Evolutionary conservation across 2,888 invertebrate species (phyloP).

Genomic region (Tupiocoris notatus): DNA sequence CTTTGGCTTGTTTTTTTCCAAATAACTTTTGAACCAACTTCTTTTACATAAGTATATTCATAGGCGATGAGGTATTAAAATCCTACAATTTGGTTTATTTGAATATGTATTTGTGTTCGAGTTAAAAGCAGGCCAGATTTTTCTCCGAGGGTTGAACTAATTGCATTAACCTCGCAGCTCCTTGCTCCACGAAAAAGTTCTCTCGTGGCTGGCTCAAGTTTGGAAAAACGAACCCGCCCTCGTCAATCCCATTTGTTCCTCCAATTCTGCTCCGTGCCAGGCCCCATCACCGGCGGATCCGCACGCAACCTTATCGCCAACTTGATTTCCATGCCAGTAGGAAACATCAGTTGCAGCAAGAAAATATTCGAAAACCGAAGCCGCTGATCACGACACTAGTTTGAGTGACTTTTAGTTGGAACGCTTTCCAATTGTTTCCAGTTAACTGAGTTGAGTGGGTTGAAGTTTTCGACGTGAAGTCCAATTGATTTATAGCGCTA

Average conservation of each 20-base stretch:
- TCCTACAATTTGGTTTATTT: too few relatives aligned
- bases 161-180: background rate
- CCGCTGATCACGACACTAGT: background rate
- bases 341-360: background rate
- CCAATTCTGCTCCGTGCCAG: background rate
- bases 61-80: too few relatives aligned
- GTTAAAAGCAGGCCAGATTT: too few relatives aligned
- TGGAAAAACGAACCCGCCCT: background rate
- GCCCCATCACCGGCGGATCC: background rate
- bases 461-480: too few relatives aligned
- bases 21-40: too few relatives aligned
- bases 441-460: background rate
- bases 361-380: background rate
- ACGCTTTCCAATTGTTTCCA: background rate
- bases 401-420: background rate
- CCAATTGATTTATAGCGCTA: too few relatives aligned
- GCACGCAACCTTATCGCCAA: background rate
- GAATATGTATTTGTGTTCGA: too few relatives aligned
- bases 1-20: too few relatives aligned
- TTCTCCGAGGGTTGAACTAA: too few relatives aligned
- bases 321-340: background rate
- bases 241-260: background rate
- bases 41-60: too few relatives aligned
- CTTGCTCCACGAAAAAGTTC: too few relatives aligned
- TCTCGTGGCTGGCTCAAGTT: background rate